Percentiles rank a stretch among this genome's conserved stretches.
Conservation (phyloP, 2,113 vertebrate species). For the Mesitornis unicolor region DNA sequence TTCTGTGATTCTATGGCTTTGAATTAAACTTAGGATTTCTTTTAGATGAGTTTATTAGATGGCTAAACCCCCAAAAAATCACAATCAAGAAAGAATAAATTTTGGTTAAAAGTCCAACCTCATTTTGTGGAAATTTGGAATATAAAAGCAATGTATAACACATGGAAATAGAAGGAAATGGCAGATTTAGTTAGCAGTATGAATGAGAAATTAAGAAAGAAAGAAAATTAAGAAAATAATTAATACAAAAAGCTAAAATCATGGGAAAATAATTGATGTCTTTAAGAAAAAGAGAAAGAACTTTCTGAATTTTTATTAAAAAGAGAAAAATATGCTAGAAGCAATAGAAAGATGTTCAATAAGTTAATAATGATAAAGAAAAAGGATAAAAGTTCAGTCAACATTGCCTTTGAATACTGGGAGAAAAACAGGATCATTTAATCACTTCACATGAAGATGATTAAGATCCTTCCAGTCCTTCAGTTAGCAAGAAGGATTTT, state of each 20-base stretch:
- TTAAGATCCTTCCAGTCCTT: neutral
- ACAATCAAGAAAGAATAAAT: constrained; percentile 7
- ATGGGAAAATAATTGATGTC: neutral
- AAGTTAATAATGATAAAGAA: neutral
- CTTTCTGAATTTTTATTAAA: neutral
- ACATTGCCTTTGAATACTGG: neutral
- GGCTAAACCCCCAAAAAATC: neutral
- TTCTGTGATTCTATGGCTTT: too few species aligned
- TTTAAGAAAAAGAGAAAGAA: neutral
- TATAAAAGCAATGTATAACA: neutral
- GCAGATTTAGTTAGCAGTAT: neutral
- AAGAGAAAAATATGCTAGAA: neutral
- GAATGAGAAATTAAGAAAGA: neutral
- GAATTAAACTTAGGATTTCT: neutral
- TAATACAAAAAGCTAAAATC: neutral
- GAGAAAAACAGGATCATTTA: neutral
- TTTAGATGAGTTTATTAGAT: neutral
- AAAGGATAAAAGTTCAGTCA: neutral
- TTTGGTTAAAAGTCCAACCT: neutral
- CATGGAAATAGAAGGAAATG: neutral
- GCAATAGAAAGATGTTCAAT: neutral
- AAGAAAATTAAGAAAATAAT: neutral
- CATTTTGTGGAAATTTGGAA: neutral
- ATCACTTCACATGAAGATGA: neutral
- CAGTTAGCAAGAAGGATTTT: neutral